Evolutionary conservation across 2,797 vertebrate species (phyloP).

Genomic region (Hypotaenidia philippensis): DNA sequence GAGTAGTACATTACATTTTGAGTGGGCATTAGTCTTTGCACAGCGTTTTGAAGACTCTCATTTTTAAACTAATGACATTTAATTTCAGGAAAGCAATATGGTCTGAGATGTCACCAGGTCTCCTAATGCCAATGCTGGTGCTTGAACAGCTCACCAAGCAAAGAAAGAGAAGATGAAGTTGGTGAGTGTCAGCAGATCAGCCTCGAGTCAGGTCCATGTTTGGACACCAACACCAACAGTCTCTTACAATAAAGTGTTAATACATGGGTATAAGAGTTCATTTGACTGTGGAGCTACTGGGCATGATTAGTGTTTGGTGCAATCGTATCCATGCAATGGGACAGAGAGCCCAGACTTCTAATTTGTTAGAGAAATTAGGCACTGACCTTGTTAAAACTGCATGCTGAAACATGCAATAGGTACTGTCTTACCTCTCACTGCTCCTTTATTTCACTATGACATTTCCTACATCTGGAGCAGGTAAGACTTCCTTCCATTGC

Average conservation of each 20-base stretch:
- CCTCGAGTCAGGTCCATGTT: not conserved
- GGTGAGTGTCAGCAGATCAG: not conserved
- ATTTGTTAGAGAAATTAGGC: constrained; percentile 54
- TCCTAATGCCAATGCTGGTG: not conserved
- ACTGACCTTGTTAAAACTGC: not conserved
- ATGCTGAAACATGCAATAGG: not conserved
- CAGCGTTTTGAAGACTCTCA: not conserved
- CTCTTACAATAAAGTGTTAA: not conserved
- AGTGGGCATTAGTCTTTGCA: not conserved
- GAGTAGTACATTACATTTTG: not conserved
- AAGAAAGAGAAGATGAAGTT: not conserved
- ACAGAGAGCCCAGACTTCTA: constrained; percentile 5
- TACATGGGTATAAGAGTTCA: not conserved
- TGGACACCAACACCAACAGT: not conserved
- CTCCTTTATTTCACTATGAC: not conserved
- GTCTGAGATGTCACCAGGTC: not conserved
- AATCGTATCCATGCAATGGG: not conserved
- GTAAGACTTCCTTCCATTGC: not conserved
- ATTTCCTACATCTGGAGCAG: not conserved
- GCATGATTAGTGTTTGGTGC: constrained; percentile 40
- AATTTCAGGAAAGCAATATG: not conserved
- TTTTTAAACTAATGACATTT: not conserved
- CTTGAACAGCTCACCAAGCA: not conserved
- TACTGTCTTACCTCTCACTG: not conserved
- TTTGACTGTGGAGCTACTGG: not conserved